phyloP scores from a whole-genome alignment of 1,140 invertebrate species.

The Philotrypesis tridentata region DNA sequence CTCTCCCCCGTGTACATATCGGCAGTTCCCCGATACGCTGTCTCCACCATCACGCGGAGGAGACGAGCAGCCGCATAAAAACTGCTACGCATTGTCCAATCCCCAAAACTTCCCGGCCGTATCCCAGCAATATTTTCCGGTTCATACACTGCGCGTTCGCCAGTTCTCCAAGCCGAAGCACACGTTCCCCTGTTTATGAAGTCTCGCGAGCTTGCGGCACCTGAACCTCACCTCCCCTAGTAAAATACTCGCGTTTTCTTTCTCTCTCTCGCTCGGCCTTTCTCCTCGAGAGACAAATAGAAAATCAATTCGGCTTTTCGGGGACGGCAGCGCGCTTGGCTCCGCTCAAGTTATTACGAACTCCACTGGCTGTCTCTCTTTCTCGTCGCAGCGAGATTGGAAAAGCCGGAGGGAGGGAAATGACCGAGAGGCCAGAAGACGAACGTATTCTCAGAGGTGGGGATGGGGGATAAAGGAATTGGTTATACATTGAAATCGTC shows the following conservation, averaged over 20 bases:
- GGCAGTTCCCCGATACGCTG: no score
- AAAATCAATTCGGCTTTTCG: constrained; percentile 50
- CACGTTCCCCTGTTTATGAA: constrained; percentile 26
- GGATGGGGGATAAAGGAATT: neutral
- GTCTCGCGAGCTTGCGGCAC: neutral
- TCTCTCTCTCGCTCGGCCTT: neutral
- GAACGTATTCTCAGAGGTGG: constrained; percentile 17
- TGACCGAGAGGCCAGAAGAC: neutral
- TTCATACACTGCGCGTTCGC: neutral
- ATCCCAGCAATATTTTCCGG: neutral
- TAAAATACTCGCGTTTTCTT: constrained; percentile 1
- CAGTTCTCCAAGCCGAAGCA: neutral
- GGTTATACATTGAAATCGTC: constrained; percentile 33
- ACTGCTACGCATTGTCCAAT: neutral
- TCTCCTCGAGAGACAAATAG: constrained; percentile 48
- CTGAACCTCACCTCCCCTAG: neutral
- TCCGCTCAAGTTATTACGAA: constrained; percentile 40
- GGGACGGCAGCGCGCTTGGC: neutral
- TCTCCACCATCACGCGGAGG: no score
- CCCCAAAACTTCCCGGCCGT: neutral
- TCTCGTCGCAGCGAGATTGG: constrained; percentile 11
- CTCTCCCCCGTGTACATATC: no score
- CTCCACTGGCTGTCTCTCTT: neutral
- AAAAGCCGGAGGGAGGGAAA: constrained; percentile 33
- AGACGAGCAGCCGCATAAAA: no score